phyloP scores from a whole-genome alignment of 2,113 vertebrate genomes.

The Pontoporia blainvillei region DNA sequence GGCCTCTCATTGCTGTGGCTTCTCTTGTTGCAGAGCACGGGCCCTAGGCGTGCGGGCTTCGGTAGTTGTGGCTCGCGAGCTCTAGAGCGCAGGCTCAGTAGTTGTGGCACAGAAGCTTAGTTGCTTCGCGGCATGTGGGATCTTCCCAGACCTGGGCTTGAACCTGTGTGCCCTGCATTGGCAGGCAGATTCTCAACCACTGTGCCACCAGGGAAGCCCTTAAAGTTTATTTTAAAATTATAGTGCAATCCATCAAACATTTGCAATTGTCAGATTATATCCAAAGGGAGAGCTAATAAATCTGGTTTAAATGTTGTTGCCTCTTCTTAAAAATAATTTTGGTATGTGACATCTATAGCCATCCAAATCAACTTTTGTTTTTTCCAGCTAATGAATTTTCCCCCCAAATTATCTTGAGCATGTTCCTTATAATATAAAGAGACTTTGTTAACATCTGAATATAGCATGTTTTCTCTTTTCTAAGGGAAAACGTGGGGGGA shows the following conservation, averaged over 20 bases:
- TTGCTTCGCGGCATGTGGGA: too few species aligned
- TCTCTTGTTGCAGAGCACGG: too few species aligned
- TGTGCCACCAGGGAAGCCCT: too few species aligned
- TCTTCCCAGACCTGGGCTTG: too few species aligned
- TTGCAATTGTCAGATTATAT: not conserved
- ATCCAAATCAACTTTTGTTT: not conserved
- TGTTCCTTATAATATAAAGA: not conserved
- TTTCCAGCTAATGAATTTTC: not conserved
- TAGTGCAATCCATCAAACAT: not conserved
- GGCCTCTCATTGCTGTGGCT: too few species aligned
- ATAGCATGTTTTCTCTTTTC: not conserved
- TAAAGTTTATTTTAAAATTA: not conserved
- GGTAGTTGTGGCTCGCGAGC: too few species aligned
- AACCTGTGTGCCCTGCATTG: too few species aligned
- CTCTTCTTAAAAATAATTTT: conserved; percentile 6
- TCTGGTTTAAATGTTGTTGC: not conserved
- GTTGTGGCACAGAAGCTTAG: too few species aligned
- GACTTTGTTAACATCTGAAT: not conserved
- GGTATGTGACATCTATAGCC: not conserved
- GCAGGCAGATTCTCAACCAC: too few species aligned
- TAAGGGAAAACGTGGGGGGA: not conserved
- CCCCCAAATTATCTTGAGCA: not conserved
- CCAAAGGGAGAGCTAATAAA: not conserved
- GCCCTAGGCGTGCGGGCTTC: too few species aligned
- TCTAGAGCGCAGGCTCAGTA: too few species aligned